Evolutionary conservation across 2,113 vertebrate genomes (phyloP), one percentile per base, ranked within the genome.

Genomic region (Axis porcinus): DNA sequence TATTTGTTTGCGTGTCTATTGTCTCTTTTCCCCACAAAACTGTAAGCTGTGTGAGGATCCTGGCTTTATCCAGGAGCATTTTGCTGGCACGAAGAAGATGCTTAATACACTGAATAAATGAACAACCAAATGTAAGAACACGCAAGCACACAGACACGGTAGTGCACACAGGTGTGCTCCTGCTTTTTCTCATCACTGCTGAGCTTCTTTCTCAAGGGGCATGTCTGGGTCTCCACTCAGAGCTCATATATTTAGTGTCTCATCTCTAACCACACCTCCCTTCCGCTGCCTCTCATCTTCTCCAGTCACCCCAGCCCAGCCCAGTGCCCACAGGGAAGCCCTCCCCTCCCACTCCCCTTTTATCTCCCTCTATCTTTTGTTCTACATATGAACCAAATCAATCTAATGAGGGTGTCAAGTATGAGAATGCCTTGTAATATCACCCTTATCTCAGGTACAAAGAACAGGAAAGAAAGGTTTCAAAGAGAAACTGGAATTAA

Each of bases 401-500:
- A 21, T 70, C 50, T 57, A 47, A 43, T 23, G 25, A 28, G 27
- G 33, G 62, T 28, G 7, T 47, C 89, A 28, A n/a, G 33, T 86
- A 30, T 28, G 87, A 91, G 47, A 67, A 5, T 30, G 10, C 21
- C 83, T 40, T n/a, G 9, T 47, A 27, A 25, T 33, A 45, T 25
- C 57, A n/a, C 52, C 25, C 57, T 11, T 23, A 4, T 40, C 54
- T 58, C 47, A 45, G 19, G 21, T 36, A 40, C 33, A 25, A n/a
- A 57, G 11, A 90, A 58, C 25, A 91, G 12, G 7, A 64, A 89
- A 95, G 27, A 50, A 45, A 54, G n/a, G 6, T 94, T 84, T 62
- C 19, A 62, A 60, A 94, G 47, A 74, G 40, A 94, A 94, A 82
- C 36, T 85, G 2, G 30, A 94, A 95, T 58, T 58, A 91, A 96